Evolutionary conservation across 2,888 invertebrate species (phyloP), one percentile per base, ranked within the genome.

Genomic region (Dolichomitus sp.): DNA sequence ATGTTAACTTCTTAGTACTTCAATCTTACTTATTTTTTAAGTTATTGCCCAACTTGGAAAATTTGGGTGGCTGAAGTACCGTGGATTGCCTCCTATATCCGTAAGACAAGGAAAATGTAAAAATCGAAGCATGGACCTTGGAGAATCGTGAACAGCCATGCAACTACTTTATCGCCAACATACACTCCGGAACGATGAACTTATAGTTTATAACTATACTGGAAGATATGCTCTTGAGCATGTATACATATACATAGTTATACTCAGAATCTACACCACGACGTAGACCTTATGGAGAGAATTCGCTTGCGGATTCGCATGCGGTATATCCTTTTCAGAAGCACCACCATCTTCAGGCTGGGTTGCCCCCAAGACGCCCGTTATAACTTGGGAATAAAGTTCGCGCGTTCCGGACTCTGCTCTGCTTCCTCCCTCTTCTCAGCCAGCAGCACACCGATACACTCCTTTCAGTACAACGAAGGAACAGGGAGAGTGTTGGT

Each of bases 311-410:
- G 52, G 40, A 69, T 69, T 27, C 52, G 54, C 69, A 23, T 37
- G 52, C 37, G 52, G 40, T 52, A 54, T 27, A 30, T 59, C 59
- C 75, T 65, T 75, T 59, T 57, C 48, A 37, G 59, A 59, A 59
- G 52, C 63, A 40, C 63, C 40, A 27, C 63, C 40, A 30, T 57
- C 52, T 40, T 33, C 30, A 23, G 45, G 45, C 11, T 57, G 19
- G 65, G 48, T 75, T 65, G 65, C 65, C 73, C 68, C 57, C 82
- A 76, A 82, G 84, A 81, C 79, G 85, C 87, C 83, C 86, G 77
- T 83, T 73, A 81, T 85, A 86, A 78, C 84, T 83, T 65, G 66
- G 70, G 81, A 66, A 78, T 82, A 82, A 74, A 74, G 74, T 82
- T 74, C 17, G 50, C 63, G 42, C 61, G 33, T 65, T 70, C 48